Evolutionary conservation across 2,797 vertebrate species (phyloP), one percentile per base, ranked within the genome.

Genomic region (Mormyrus hasselquistii): DNA sequence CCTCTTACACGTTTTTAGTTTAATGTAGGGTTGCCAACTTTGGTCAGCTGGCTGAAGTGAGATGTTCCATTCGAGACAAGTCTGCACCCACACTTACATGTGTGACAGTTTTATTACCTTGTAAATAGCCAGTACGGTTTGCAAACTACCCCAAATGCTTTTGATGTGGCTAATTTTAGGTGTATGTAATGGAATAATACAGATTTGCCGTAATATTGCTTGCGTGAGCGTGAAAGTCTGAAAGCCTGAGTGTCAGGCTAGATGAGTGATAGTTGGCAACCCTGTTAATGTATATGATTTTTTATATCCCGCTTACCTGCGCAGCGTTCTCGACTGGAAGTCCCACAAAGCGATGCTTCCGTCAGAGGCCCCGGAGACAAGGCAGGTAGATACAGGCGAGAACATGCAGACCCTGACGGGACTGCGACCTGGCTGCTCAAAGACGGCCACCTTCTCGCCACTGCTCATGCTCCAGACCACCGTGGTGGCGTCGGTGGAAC

Each of bases 401-500:
- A 99, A 95, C 0, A 94, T 93, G 90, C 98, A 99, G 87, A 98
- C 95, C 16, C 99, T 92, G 65, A 99, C 97, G 0, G 98, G 97
- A 82, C 96, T 98, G 89, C 96, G 91, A 0, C 96, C 94, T 0
- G 97, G 98, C 93, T 99, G 98, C 90, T 94, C 93, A 50, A 99
- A 93, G 87, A 96, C 93, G 0, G 95, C 95, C 94, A 98, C 92
- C 0, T 94, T 91, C 89, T 93, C 96, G 0, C 99, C 99, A 0
- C 93, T 94, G 0, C 89, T 91, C 85, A 93, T 91, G 25, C 95
- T 95, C 98, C 98, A 99, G 0, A 99, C 90, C 84, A 97, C 86
- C 0, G 95, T 95, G 1, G 96, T 97, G 2, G 98, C 98, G 2
- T 99, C 99, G 0, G 98, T 99, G 1, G 98, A 99, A 91, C 98